Evolutionary conservation across 2,888 invertebrate species (phyloP), one percentile per base, ranked within the genome.

Genomic region (Lepeophtheirus nordmannii): DNA sequence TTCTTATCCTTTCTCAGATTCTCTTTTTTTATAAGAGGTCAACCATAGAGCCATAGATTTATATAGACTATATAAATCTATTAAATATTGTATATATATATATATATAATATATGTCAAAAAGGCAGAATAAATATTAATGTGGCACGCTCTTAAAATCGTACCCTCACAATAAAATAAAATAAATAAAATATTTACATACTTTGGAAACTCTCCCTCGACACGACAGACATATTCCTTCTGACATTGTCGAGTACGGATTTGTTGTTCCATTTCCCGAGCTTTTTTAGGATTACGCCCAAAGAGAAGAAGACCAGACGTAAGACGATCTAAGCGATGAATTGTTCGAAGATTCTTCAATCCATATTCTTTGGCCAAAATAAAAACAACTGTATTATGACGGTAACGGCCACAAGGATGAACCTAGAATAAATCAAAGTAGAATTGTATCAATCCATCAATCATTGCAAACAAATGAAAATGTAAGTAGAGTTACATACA

Each of bases 341-440:
- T 89, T 71, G 91, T 92, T 75, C 93, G 82, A 70, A 96, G 80
- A 75, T 94, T 90, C 77, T 89, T 88, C 78, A 91, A 80, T 78
- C 90, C 90, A 77, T 92, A 87, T 77, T 97, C 94, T 78, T 93
- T 93, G 71, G 92, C 91, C 73, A 98, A 82, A 73, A 97, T 94
- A 76, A 91, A 93, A 67, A 91, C 87, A 70, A 98, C 87, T 10
- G 94, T 92, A 78, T 98, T 98, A 80, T 94, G 91, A 65, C 94
- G 83, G 78, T 97, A 98, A 73, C 96, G 83, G 69, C 98, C 98
- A 76, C 97, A 97, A 1, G 97, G 96, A 77, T 98, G 97, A 68
- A 92, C 90, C 91, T 91, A 79, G 14, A 61, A 30, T 30, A 30
- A 2, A 30, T 30, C 30, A 30, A 22, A 14, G 11, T 40, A 14